A percentile compares a stretch with the other conserved stretches of the same genome.
Conservation (phyloP, 2,888 invertebrate genomes). For the Drosophila aldrichi region DNA sequence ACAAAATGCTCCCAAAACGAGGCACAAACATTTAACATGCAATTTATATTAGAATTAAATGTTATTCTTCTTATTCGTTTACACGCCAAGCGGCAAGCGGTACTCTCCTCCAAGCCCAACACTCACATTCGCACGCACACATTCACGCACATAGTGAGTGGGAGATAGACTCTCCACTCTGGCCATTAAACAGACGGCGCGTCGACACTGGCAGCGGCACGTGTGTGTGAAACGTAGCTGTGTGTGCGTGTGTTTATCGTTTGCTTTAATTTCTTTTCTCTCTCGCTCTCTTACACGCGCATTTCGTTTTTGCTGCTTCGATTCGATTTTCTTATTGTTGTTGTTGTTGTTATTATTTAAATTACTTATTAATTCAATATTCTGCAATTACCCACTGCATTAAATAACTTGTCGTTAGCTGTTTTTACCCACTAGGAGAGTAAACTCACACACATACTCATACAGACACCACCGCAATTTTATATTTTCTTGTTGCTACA, state of each 20-base stretch:
- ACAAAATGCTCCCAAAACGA: constrained; percentile 41
- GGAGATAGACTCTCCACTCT: constrained; percentile 16
- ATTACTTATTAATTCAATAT: constrained; percentile 65
- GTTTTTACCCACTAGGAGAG: constrained; percentile 24
- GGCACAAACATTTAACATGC: constrained; percentile 45
- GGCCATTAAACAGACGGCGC: constrained; percentile 51
- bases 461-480: constrained; percentile 33
- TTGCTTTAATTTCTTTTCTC: constrained; percentile 45
- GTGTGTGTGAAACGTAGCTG: constrained; percentile 47
- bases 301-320: constrained; percentile 44
- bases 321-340: constrained; percentile 64
- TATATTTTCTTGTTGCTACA: constrained; percentile 36
- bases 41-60: constrained; percentile 54
- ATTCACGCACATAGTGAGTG: constrained; percentile 11
- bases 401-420: constrained; percentile 24
- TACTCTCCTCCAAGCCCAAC: neutral
- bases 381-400: constrained; percentile 47
- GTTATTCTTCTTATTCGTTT: constrained; percentile 27
- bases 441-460: constrained; percentile 35
- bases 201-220: constrained; percentile 58
- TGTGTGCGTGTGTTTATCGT: constrained; percentile 34
- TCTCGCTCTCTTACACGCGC: constrained; percentile 61
- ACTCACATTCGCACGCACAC: constrained; percentile 1
- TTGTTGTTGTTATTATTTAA: constrained; percentile 61
- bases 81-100: neutral